A percentile compares a stretch with the other conserved stretches of the same genome.
phyloP scores from a whole-genome alignment of 2,888 invertebrate genomes.

The Venusia cambrica region DNA sequence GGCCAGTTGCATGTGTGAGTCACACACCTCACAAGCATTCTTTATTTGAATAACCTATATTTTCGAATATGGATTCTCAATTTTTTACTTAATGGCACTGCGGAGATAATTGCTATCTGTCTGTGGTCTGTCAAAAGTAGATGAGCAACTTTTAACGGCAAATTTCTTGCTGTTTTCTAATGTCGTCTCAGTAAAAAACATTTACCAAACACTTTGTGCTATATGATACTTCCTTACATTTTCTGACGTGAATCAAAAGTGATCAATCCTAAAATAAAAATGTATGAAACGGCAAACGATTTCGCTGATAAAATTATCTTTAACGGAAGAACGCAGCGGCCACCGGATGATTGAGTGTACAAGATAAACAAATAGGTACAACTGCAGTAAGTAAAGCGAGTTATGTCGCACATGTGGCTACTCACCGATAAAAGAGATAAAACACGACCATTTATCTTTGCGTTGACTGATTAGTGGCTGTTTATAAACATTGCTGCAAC shows the following conservation, averaged over 20 bases:
- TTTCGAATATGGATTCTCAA: too few species aligned
- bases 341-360: conserved; percentile 18
- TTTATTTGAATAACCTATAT: conserved; percentile 2
- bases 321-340: conserved; percentile 22
- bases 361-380: conserved; percentile 8
- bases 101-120: too few species aligned
- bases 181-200: too few species aligned
- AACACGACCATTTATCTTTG: conserved; percentile 7
- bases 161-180: too few species aligned
- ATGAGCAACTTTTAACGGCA: too few species aligned
- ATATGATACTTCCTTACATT: neutral
- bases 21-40: conserved; percentile 15
- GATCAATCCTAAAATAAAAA: neutral
- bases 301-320: conserved; percentile 14
- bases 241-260: neutral
- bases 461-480: conserved; percentile 7
- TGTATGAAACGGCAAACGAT: too few species aligned
- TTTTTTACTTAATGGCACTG: too few species aligned
- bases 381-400: conserved; percentile 4
- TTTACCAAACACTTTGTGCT: neutral
- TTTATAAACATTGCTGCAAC: conserved; percentile 14
- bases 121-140: too few species aligned
- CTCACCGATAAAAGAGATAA: conserved; percentile 7
- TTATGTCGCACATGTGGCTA: conserved; percentile 9
- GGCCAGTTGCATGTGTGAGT: conserved; percentile 31